A percentile compares a stretch with the other conserved stretches of the same genome.
Evolutionary conservation across 2,888 invertebrate species (phyloP).

Genomic region (Cataglyphis rosenhaueri): DNA sequence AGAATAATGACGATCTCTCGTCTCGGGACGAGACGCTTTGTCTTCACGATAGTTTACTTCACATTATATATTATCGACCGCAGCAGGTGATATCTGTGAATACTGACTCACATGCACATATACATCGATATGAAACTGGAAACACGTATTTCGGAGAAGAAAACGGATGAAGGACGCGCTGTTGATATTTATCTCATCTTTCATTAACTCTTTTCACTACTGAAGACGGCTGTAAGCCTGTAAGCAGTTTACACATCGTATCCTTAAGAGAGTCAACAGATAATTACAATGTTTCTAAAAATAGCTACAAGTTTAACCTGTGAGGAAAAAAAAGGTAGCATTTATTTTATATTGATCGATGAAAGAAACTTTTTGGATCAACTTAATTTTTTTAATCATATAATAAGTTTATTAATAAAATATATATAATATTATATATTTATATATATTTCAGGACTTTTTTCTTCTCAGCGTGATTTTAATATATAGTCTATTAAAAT

Average conservation of each 20-base stretch:
- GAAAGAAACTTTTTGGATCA: neutral
- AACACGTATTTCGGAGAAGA: constrained; percentile 72
- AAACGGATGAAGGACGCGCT: constrained; percentile 67
- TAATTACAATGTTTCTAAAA: constrained; percentile 40
- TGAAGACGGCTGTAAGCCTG: constrained; percentile 47
- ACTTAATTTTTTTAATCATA: neutral
- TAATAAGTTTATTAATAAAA: neutral
- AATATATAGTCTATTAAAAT: neutral
- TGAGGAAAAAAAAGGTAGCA: neutral
- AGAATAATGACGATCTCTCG: constrained; percentile 21
- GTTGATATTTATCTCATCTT: constrained; percentile 63
- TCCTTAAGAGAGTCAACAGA: constrained; percentile 23
- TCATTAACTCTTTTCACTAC: constrained; percentile 52
- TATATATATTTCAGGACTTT: neutral
- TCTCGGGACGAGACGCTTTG: constrained; percentile 38
- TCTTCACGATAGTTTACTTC: constrained; percentile 42
- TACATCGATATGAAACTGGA: constrained; percentile 56
- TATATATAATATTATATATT: neutral
- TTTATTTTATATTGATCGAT: neutral
- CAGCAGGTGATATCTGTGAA: constrained; percentile 82
- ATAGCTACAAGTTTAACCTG: neutral
- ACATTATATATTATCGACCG: constrained; percentile 71
- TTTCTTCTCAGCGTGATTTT: neutral
- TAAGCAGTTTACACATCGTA: constrained; percentile 43
- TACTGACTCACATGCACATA: constrained; percentile 70